Conservation (phyloP, 1,140 invertebrate species). For the Leptestheria dahalacensis region DNA sequence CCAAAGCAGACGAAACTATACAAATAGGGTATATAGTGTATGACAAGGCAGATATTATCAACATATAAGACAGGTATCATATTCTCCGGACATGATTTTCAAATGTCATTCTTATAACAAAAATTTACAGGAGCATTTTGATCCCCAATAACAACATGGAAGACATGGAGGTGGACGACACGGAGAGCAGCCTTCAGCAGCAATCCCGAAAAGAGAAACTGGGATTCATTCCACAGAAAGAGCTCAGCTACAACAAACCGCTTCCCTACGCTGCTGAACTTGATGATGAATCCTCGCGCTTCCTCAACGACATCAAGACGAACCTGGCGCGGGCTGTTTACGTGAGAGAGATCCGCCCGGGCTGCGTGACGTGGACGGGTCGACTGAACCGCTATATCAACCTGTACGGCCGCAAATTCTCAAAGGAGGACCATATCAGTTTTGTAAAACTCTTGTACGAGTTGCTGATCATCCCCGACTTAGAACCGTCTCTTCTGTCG, state of each 20-base stretch:
- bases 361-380: slow-evolving; percentile 41
- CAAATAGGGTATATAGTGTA: too few species aligned
- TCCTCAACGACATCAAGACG: slow-evolving; percentile 46
- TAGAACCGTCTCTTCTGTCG: slow-evolving; percentile 54
- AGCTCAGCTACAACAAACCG: slow-evolving; percentile 45
- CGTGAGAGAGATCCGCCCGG: slow-evolving; percentile 48
- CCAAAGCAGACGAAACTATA: too few species aligned
- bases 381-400: slow-evolving; percentile 47
- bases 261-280: slow-evolving; percentile 47
- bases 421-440: slow-evolving; percentile 76
- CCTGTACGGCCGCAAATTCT: slow-evolving; percentile 71
- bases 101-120: background rate
- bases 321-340: slow-evolving; percentile 48
- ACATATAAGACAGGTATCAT: too few species aligned
- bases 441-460: slow-evolving; percentile 72
- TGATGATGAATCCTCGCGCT: slow-evolving; percentile 41
- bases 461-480: slow-evolving; percentile 52
- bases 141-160: background rate
- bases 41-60: too few species aligned
- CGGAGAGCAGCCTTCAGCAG: background rate
- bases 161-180: background rate
- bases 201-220: slow-evolving; percentile 16
- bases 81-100: background rate
- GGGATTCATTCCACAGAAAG: slow-evolving; percentile 37
- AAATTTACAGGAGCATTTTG: background rate